A percentile compares a stretch with the other conserved stretches of the same genome.
phyloP scores from a whole-genome alignment of 2,113 vertebrate species.

The Campylomormyrus numenius region DNA sequence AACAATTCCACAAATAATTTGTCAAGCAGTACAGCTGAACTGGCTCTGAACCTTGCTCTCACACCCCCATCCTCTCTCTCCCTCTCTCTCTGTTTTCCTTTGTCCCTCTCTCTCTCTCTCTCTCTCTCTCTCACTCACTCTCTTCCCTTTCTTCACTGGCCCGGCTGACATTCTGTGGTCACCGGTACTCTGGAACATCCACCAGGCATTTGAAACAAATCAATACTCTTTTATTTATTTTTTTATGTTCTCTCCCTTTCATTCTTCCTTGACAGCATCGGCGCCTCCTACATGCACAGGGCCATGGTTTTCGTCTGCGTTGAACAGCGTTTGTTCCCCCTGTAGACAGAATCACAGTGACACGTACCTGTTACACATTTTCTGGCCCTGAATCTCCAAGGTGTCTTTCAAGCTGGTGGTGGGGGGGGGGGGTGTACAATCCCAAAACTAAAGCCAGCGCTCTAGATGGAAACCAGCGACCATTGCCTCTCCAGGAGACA shows the following conservation, averaged over 20 bases:
- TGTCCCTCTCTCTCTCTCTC: constrained; percentile 23
- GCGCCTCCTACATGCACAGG: neutral
- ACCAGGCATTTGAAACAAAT: constrained; percentile 56
- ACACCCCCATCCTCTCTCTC: constrained; percentile 61
- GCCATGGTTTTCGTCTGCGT: neutral
- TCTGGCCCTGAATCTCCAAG: neutral
- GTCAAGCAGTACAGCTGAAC: constrained; percentile 96
- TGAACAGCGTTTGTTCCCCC: neutral
- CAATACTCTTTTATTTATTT: constrained; percentile 35
- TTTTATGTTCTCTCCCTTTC: neutral
- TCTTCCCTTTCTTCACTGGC: constrained; percentile 3
- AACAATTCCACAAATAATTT: constrained; percentile 99
- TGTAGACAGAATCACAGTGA: neutral
- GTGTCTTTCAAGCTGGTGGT: neutral
- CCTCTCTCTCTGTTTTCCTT: neutral
- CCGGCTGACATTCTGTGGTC: constrained; percentile 20
- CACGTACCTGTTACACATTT: neutral
- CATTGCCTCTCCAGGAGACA: neutral
- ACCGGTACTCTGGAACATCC: constrained; percentile 55
- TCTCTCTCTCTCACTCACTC: constrained; percentile 17
- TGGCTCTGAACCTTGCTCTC: constrained; percentile 84
- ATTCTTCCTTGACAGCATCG: neutral
- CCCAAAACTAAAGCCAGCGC: neutral
- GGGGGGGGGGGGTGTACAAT: neutral
- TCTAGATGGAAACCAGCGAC: neutral